Evolutionary conservation across 2,888 invertebrate species (phyloP), one percentile per base, ranked within the genome.

Genomic region (Zaprionus bogoriensis): DNA sequence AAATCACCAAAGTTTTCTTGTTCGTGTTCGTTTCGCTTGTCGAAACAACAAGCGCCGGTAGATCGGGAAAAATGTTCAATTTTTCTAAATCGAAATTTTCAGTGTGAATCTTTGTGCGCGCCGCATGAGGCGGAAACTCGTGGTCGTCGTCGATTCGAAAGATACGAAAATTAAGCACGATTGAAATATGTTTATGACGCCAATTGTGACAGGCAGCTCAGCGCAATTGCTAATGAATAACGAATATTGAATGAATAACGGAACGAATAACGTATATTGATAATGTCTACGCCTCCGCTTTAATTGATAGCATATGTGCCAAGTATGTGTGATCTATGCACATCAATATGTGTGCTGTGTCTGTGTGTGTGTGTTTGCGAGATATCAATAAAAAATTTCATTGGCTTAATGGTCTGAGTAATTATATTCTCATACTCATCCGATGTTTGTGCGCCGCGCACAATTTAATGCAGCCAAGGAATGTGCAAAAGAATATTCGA

Each of bases 321-420:
- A 7, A 3, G 23, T 50, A 44, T 46, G 23, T 47, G 41, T n/a
- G n/a, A n/a, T n/a, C n/a, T n/a, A n/a, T n/a, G n/a, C n/a, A n/a
- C n/a, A n/a, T n/a, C n/a, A n/a, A n/a, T n/a, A n/a, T n/a, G n/a
- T n/a, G n/a, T n/a, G n/a, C n/a, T n/a, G n/a, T 25, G 10, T 20
- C 9, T 30, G 39, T 32, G 22, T 19, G 32, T 12, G 28, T n/a
- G 7, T 14, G 17, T 48, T 17, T 38, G 36, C 12, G 36, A 17
- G 27, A 7, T 17, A 27, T 23, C 19, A 54, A 54, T 48, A 46
- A 51, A 52, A 55, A 28, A 28, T 48, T 65, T 61, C 48, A 71
- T 66, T 38, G 48, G 14, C 55, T 69, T 54, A 70, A 60, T 52
- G 48, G 38, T 14, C 41, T 12, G 17, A 46, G 55, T 44, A 71